These are phyloP conservation scores for Synergus gifuensis DNA, from an alignment of 2,888 invertebrate genomes.

Conservation along the genomic window DNA sequence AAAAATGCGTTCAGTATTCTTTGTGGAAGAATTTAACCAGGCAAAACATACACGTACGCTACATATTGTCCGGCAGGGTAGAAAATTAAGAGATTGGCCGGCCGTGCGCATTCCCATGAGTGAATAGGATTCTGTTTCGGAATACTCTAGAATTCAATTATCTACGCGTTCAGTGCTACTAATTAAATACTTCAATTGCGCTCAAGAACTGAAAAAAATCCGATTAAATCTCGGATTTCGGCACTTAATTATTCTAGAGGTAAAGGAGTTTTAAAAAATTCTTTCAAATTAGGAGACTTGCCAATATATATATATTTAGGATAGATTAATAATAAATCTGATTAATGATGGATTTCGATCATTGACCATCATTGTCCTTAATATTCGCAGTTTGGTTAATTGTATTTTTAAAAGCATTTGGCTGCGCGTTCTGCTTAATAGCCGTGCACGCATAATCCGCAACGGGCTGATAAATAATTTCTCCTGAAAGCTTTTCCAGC, in stretches of 20 bases:
- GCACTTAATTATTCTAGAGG: background rate
- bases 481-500: conserved; percentile 42
- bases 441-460: conserved; percentile 41
- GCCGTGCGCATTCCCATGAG: conserved; percentile 54
- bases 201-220: background rate
- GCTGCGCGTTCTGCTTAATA: conserved; percentile 31
- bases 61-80: conserved; percentile 64
- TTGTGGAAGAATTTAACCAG: conserved; percentile 17
- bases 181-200: conserved; percentile 66
- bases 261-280: too few relatives aligned
- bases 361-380: conserved; percentile 21
- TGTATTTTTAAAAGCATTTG: conserved; percentile 42
- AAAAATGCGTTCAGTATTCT: background rate
- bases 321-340: conserved; percentile 18
- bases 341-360: conserved; percentile 2
- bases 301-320: background rate
- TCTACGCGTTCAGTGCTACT: conserved; percentile 65
- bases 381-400: conserved; percentile 26
- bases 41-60: conserved; percentile 47
- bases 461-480: conserved; percentile 43
- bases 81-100: conserved; percentile 70
- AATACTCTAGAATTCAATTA: conserved; percentile 54
- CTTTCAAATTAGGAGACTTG: too few relatives aligned
- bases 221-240: conserved; percentile 1
- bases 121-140: conserved; percentile 43